Conservation (phyloP, 2,113 vertebrate species). For the Rhabdornis inornatus region DNA sequence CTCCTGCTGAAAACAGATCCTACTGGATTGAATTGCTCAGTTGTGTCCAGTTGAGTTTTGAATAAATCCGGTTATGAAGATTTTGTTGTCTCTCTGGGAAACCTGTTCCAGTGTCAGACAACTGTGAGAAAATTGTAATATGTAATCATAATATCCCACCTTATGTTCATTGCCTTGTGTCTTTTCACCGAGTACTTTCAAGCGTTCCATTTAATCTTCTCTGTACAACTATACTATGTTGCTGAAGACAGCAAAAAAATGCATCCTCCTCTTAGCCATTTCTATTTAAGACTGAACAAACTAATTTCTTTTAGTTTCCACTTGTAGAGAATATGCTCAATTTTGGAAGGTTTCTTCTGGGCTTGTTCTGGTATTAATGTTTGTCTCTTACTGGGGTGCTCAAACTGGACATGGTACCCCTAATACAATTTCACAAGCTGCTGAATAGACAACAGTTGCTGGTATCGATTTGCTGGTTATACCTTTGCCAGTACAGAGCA, state of each 20-base stretch:
- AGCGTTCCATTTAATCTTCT: background rate
- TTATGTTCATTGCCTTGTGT: background rate
- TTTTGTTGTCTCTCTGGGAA: background rate
- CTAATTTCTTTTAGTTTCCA: background rate
- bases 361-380: background rate
- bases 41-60: background rate
- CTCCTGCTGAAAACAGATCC: conserved; percentile 1
- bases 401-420: background rate
- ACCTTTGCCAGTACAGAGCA: background rate
- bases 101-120: background rate
- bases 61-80: background rate
- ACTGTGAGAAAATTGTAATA: background rate
- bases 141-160: fast-evolving
- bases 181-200: background rate
- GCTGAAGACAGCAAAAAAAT: background rate
- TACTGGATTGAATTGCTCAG: background rate
- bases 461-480: fast-evolving
- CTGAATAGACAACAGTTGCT: background rate
- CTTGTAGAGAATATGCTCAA: fast-evolving
- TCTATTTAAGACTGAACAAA: background rate
- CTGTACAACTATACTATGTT: fast-evolving
- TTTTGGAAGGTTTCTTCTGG: background rate
- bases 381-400: background rate
- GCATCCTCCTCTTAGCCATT: background rate
- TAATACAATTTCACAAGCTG: background rate